Evolutionary conservation across 2,113 vertebrate genomes (phyloP).

Genomic region (Chionis minor): DNA sequence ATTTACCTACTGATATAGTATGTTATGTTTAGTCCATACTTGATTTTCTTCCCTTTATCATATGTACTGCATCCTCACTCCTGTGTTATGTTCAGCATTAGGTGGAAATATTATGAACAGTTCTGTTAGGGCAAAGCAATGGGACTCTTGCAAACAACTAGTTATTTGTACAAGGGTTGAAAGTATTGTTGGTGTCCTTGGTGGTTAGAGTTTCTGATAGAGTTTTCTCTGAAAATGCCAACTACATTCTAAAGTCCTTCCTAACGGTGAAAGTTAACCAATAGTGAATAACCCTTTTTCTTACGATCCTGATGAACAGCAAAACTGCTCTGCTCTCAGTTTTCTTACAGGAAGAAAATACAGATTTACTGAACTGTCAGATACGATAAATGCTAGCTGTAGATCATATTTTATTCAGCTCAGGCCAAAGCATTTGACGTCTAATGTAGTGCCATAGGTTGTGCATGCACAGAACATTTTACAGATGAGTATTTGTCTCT

Average conservation of each 20-base stretch:
- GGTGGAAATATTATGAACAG: neutral
- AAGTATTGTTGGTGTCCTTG: neutral
- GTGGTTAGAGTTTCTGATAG: neutral
- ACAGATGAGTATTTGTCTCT: neutral
- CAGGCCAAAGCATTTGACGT: neutral
- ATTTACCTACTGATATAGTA: neutral
- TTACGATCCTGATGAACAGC: neutral
- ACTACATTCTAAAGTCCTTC: neutral
- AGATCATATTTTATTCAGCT: neutral
- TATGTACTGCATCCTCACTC: neutral
- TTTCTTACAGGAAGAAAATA: neutral
- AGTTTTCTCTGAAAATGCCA: neutral
- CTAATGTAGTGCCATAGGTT: neutral
- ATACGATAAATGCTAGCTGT: neutral
- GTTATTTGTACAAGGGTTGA: neutral
- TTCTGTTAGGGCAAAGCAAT: neutral
- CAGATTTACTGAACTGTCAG: neutral
- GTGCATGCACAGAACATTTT: neutral
- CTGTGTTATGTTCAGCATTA: rapidly evolving
- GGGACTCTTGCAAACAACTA: neutral
- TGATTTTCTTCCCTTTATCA: neutral
- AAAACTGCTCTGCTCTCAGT: neutral
- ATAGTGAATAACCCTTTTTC: neutral
- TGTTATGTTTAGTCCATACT: neutral
- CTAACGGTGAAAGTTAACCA: neutral